Evolutionary conservation across 2,113 vertebrate genomes (phyloP).

Genomic region (Empidonax traillii): DNA sequence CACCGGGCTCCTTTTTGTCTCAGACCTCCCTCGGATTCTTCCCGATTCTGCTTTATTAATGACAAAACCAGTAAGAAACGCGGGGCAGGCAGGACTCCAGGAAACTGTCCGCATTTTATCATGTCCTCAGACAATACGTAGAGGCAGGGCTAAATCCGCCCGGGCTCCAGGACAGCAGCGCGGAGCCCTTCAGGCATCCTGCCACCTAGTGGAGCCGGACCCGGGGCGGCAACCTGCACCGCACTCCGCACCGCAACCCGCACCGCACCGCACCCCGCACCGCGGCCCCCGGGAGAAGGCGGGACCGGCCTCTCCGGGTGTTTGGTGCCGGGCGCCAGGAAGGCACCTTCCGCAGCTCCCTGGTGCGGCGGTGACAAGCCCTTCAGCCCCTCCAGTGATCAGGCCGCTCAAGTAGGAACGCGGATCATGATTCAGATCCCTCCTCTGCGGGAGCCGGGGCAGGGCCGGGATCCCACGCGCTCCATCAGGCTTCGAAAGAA

Average conservation of each 20-base stretch:
- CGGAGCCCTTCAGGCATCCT: conserved; percentile 3
- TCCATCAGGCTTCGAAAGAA: neutral
- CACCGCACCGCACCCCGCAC: too few relatives aligned
- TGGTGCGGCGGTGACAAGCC: neutral
- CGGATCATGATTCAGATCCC: fast-evolving
- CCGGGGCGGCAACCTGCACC: neutral
- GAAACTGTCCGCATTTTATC: neutral
- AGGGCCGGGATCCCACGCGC: neutral
- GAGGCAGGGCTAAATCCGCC: neutral
- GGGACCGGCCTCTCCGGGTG: neutral
- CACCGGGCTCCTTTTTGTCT: neutral
- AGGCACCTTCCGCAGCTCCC: neutral
- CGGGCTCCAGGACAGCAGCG: neutral
- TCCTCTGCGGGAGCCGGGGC: fast-evolving
- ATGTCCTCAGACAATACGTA: neutral
- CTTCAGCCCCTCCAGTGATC: neutral
- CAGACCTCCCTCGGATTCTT: conserved; percentile 10
- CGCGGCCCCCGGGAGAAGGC: too few relatives aligned
- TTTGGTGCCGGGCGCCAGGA: neutral
- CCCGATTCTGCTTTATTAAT: neutral
- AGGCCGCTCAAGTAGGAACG: fast-evolving
- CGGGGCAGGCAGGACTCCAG: conserved; percentile 9
- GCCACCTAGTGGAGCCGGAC: conserved; percentile 29
- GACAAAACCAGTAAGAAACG: neutral
- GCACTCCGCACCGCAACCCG: neutral